phyloP scores from a whole-genome alignment of 37 sponge, comb jelly and placozoan species.

The Halisarca cf. caerulea region DNA sequence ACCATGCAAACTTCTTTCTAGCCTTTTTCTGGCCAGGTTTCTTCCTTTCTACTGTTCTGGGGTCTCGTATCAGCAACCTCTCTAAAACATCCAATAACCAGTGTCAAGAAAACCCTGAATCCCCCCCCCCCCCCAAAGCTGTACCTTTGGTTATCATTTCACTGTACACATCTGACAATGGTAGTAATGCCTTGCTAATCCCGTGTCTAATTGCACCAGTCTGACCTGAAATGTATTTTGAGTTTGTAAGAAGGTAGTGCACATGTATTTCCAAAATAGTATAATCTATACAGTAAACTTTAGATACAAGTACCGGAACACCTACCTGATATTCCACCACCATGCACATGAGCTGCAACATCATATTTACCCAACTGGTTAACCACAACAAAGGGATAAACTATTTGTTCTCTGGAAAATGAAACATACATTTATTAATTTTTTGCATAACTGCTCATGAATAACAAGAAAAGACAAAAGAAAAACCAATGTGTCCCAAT shows the following conservation, averaged over 20 bases:
- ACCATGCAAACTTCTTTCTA: conserved; percentile 90
- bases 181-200: conserved; percentile 62
- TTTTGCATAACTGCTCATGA: too few species aligned
- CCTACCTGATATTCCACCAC: conserved; percentile 77
- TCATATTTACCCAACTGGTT: conserved; percentile 41
- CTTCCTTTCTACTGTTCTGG: conserved; percentile 79
- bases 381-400: conserved; percentile 64
- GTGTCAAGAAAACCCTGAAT: too few species aligned
- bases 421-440: too few species aligned
- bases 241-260: too few species aligned
- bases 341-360: conserved; percentile 46
- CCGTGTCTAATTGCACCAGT: conserved; percentile 83
- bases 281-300: too few species aligned
- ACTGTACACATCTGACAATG: conserved; percentile 29
- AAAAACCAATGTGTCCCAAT: too few species aligned
- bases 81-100: conserved; percentile 10
- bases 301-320: too few species aligned
- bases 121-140: too few species aligned
- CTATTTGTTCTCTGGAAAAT: conserved; percentile 60
- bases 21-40: conserved; percentile 93
- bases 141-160: neutral
- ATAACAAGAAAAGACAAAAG: too few species aligned
- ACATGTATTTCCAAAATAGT: too few species aligned
- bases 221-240: too few species aligned
- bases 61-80: conserved; percentile 69